These are phyloP conservation scores for Cirrhinus mrigala DNA, from an alignment of 2,797 vertebrate species.

Conservation along the genomic window DNA sequence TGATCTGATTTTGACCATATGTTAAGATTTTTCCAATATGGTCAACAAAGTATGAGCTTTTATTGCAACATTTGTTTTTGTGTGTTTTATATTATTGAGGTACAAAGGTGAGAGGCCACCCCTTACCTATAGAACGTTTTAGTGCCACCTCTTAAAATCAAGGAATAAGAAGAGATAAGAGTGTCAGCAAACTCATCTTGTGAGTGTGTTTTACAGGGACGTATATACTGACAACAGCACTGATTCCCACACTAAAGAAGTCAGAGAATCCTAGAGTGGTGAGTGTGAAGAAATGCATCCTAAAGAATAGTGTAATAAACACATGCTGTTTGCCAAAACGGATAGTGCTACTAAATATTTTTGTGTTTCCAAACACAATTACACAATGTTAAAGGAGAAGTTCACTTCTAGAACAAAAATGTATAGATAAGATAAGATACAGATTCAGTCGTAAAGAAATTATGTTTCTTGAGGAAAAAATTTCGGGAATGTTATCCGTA, in stretches of 20 bases:
- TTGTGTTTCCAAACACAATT: background rate
- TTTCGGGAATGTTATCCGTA: too few relatives aligned
- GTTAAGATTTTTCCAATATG: background rate
- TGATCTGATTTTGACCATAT: background rate
- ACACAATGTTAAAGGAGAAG: background rate
- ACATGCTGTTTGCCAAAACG: background rate
- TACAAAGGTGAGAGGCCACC: background rate
- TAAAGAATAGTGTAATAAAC: background rate
- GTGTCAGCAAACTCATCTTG: background rate
- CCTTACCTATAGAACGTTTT: background rate
- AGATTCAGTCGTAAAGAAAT: too few relatives aligned
- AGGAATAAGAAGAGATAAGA: background rate
- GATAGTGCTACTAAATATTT: background rate
- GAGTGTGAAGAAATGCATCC: constrained; percentile 62
- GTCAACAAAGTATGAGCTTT: background rate
- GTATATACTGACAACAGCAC: constrained; percentile 83
- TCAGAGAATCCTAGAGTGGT: constrained; percentile 86
- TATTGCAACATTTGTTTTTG: background rate
- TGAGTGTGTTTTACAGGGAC: constrained; percentile 75
- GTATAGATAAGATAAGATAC: too few relatives aligned
- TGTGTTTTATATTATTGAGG: background rate
- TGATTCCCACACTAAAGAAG: constrained; percentile 83
- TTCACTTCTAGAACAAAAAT: too few relatives aligned
- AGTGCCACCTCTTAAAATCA: constrained; percentile 7
- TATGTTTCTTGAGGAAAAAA: too few relatives aligned